Base-by-base conservation (phyloP, 2,113 vertebrate genomes). In the Thalassoma bifasciatum region DNA sequence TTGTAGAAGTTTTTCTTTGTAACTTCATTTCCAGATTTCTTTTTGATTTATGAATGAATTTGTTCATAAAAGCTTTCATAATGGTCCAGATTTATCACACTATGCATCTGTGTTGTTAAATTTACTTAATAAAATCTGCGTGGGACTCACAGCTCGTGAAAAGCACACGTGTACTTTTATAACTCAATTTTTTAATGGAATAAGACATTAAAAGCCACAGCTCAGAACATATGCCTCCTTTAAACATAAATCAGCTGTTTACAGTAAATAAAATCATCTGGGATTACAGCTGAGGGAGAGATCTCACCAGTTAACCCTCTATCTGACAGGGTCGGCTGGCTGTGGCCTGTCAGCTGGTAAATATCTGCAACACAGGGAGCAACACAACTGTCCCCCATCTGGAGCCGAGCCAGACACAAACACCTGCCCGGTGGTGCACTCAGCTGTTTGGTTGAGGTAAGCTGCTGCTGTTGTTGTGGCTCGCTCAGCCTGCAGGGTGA, bases 321-420 rank as follows among this genome's bases (percentile, higher is more conserved):
- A 38, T 69, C 73, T 71, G 84, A 77, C 75, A 16, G 26, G 70
- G 77, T 61, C 71, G 73, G 52, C 52, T 72, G 23, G 11, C 74
- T 53, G 68, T 54, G 37, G 47, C 17, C 70, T 62, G 62, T 69
- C 82, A 75, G 75, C 73, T 62, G 67, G 56, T 74, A 68, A 69
- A 73, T 54, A 56, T 74, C 59, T 75, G 59, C 65, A 72, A 38
- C 36, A 69, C 10, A 47, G 49, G 23, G 24, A 75, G 68, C 30
- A 17, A 50, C 70, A 76, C 56, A 46, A 82, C 66, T 67, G 74
- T 79, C 77, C 72, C 72, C 44, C 62, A 70, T 72, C 58, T 90
- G 77, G 84, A 83, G 12, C 63, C 1, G 50, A 66, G 70, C 64
- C 85, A 66, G 71, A 81, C n/a, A 85, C 61, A 58, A 72, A 82